Percentiles rank a stretch among this genome's conserved stretches.
Conservation (phyloP, 2,888 invertebrate genomes). For the Trachelus stipa region DNA sequence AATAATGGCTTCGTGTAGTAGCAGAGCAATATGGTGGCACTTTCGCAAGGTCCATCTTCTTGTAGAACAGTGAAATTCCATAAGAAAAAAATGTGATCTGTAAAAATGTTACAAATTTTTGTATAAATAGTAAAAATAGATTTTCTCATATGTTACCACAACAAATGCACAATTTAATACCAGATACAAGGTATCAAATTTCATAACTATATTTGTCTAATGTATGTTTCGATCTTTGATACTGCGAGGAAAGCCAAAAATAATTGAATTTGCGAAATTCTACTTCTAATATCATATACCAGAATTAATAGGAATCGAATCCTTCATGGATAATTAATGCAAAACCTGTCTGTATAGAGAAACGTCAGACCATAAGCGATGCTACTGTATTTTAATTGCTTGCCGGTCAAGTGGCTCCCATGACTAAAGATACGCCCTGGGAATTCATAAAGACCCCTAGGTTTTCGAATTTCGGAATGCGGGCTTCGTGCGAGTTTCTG, state of each 20-base stretch:
- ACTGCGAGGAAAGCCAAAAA: not conserved
- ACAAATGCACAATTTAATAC: not conserved
- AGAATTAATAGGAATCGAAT: not conserved
- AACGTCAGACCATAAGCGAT: conserved; percentile 5
- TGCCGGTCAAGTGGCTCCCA: conserved; percentile 4
- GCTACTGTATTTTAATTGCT: conserved; percentile 22
- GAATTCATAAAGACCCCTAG: conserved; percentile 16
- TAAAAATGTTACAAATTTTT: not conserved
- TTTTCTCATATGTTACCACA: not conserved
- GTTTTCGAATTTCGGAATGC: conserved; percentile 6
- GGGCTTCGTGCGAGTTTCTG: conserved; percentile 6
- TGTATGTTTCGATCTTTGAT: no score
- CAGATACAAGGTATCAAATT: not conserved
- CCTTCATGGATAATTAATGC: not conserved
- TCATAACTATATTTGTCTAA: not conserved
- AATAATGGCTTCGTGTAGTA: not conserved
- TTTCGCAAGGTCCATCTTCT: not conserved
- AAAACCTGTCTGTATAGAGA: not conserved
- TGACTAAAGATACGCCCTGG: conserved; percentile 7
- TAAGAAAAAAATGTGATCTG: no score
- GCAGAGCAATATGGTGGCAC: not conserved
- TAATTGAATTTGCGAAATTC: not conserved
- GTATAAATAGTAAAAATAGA: not conserved
- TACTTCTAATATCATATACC: not conserved
- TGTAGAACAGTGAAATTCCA: not conserved